Base-by-base conservation (phyloP, 2,888 invertebrate genomes). In the Conops quadrifasciatus region DNA sequence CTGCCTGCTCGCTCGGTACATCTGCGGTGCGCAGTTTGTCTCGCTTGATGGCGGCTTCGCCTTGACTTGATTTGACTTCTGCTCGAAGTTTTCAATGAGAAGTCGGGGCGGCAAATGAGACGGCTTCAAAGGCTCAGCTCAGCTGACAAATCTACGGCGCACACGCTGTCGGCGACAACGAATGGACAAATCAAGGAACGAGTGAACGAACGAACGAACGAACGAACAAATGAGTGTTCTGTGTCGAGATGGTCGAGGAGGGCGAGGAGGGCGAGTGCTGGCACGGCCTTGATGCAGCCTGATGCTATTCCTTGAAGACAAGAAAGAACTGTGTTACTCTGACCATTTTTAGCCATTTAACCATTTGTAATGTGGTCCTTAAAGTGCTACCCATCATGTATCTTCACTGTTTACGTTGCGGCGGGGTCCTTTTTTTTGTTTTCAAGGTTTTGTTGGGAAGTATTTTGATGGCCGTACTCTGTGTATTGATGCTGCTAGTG, bases 291-390 rank as follows among this genome's bases (percentile, higher is more conserved):
- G 21, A 4, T 36, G 5, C 21, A 21, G 4, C 49, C 13, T 9
- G 1, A 11, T 21, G 53, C 3, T 21, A 53, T 36, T 36, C 36
- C 11, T 53, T 53, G n/a, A 16, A 16, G 49, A 4, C 4, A 19
- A 49, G 49, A n/a, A 60, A 24, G 28, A 56, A 26, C 16, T 62
- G 36, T 62, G 62, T 62, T 62, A 62, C 62, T 49, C 45, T 64
- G 64, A 45, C 64, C 28, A 64, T 43, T 45, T 26, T 63, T 63
- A 63, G 45, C 64, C 26, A 65, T 65, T 65, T 65, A 62, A 53
- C 65, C 65, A 65, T 65, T 65, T 65, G 65, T 58, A 64, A 49
- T 19, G 64, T 28, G 16, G 49, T n/a, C 47, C n/a, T 64, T 11
- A 64, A 64, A 30, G 65, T 65, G 51, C 36, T 36, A 30, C 53